These are phyloP conservation scores for Synergus gifuensis DNA, from an alignment of 2,888 invertebrate genomes.

Conservation along the genomic window DNA sequence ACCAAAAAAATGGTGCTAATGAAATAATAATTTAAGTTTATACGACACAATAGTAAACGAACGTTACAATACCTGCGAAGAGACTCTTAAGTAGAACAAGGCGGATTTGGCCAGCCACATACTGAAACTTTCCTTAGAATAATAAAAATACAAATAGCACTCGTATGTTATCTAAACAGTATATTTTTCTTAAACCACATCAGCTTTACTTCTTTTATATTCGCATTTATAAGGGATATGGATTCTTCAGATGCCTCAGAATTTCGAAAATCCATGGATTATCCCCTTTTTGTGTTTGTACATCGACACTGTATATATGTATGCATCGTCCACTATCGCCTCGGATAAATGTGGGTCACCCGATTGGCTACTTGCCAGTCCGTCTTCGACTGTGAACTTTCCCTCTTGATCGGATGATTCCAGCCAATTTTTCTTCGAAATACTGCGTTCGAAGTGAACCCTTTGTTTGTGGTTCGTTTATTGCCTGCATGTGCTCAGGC, in stretches of 20 bases:
- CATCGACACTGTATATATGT: conserved; percentile 1
- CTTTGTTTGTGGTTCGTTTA: background rate
- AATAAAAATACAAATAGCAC: background rate
- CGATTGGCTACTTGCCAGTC: conserved; percentile 39
- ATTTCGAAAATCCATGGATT: conserved; percentile 20
- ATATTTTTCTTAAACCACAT: background rate
- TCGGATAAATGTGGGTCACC: conserved; percentile 32
- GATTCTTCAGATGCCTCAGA: background rate
- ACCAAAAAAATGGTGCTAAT: background rate
- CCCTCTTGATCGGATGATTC: conserved; percentile 12
- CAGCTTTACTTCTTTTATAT: background rate
- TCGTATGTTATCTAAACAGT: background rate
- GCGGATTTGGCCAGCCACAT: background rate
- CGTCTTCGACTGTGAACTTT: conserved; percentile 33
- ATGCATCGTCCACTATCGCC: conserved; percentile 18
- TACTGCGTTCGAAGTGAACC: background rate
- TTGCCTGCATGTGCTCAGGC: background rate
- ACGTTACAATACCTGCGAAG: no score
- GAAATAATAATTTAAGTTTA: background rate
- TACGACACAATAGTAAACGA: background rate
- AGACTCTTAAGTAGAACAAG: background rate
- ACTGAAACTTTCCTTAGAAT: background rate
- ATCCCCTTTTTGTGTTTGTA: background rate
- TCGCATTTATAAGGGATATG: background rate
- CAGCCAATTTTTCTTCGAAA: conserved; percentile 16